A percentile compares a stretch with the other conserved stretches of the same genome.
Conservation (phyloP, 2,113 vertebrate genomes). For the Tricholaema leucomelas region DNA sequence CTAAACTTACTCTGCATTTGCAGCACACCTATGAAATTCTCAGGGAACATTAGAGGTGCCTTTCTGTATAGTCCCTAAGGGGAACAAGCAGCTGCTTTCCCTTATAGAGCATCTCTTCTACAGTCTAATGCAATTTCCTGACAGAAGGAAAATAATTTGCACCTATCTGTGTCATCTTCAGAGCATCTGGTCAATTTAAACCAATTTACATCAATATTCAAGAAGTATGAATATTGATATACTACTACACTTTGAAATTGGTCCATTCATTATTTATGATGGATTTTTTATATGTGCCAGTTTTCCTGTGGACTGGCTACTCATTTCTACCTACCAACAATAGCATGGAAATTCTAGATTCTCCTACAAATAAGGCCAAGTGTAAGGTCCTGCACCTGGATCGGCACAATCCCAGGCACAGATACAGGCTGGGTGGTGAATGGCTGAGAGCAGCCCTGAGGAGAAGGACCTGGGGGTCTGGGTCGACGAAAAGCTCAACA, state of each 20-base stretch:
- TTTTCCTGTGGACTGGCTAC: not conserved
- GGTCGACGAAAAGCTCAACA: too few relatives aligned
- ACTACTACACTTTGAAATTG: conserved; percentile 1
- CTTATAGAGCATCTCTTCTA: not conserved
- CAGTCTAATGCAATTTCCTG: conserved; percentile 34
- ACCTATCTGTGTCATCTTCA: conserved; percentile 28
- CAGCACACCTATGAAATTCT: not conserved
- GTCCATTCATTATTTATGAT: not conserved
- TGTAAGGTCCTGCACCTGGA: too few relatives aligned
- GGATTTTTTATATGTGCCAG: not conserved
- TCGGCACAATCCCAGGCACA: too few relatives aligned
- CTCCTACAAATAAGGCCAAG: not conserved
- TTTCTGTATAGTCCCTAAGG: not conserved
- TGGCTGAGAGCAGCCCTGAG: too few relatives aligned
- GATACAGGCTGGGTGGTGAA: too few relatives aligned
- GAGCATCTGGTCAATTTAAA: conserved; percentile 62
- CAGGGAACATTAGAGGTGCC: not conserved
- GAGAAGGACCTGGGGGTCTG: too few relatives aligned
- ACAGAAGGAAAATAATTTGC: conserved; percentile 47
- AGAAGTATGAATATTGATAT: conserved; percentile 25
- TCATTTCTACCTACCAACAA: not conserved
- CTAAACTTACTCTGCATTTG: conserved; percentile 29
- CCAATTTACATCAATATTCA: conserved; percentile 45
- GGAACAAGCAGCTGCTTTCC: conserved; percentile 29
- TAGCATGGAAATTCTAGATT: not conserved